Conservation (phyloP, 2,888 invertebrate genomes). For the Sminthurides aquaticus region DNA sequence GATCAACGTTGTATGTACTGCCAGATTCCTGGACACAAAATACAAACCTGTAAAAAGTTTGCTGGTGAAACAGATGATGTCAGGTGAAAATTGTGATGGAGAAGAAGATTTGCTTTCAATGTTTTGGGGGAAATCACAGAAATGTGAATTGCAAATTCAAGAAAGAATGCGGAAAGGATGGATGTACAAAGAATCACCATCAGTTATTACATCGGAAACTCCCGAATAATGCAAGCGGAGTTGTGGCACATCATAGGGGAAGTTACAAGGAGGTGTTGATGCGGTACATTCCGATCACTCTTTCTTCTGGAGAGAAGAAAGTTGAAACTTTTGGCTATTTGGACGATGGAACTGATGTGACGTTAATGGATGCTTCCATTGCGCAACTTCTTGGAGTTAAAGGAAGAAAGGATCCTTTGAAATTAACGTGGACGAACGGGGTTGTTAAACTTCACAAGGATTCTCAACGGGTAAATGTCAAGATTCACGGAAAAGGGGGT, state of each 20-base stretch:
- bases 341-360: slow-evolving; percentile 22
- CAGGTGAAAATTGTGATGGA: background rate
- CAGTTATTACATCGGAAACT: background rate
- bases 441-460: background rate
- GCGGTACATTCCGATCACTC: background rate
- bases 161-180: background rate
- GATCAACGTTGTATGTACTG: background rate
- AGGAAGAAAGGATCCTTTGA: slow-evolving; percentile 6
- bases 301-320: background rate
- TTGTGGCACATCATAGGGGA: background rate
- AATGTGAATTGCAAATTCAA: background rate
- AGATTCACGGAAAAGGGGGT: background rate
- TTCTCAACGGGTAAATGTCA: background rate
- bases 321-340: slow-evolving; percentile 21
- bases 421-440: slow-evolving; percentile 7
- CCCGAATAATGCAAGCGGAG: background rate
- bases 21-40: background rate
- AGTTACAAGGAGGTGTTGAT: background rate
- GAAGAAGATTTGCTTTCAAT: background rate
- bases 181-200: background rate
- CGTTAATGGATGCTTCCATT: slow-evolving; percentile 15
- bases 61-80: background rate
- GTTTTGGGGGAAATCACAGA: background rate
- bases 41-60: background rate
- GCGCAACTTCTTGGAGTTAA: slow-evolving; percentile 17